Conservation (phyloP, 1,140 invertebrate genomes). For the Papilio helenus region DNA sequence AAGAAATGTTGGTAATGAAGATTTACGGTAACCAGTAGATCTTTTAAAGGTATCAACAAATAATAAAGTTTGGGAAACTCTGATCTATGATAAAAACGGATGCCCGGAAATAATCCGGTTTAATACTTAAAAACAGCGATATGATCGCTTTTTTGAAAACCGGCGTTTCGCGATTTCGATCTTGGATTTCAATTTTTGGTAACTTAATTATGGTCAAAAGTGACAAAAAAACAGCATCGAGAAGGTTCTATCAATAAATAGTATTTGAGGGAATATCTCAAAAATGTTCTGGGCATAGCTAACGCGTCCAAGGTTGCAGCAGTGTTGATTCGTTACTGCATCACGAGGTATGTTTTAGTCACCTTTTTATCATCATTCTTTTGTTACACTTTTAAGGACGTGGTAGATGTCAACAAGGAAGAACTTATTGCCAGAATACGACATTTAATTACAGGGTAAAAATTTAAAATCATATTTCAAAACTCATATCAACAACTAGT, state of each 20-base stretch:
- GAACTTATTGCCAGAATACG: background rate
- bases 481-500: background rate
- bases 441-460: background rate
- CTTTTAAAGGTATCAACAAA: background rate
- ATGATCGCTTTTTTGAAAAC: background rate
- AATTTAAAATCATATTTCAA: background rate
- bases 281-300: background rate
- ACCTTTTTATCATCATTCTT: too few species aligned
- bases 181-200: background rate
- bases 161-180: background rate
- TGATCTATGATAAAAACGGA: constrained; percentile 33
- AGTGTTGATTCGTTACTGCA: background rate
- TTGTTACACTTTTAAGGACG: background rate
- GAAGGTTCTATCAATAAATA: background rate
- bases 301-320: background rate
- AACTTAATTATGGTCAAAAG: background rate
- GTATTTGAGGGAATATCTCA: background rate
- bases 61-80: background rate
- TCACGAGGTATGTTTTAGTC: too few species aligned
- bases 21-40: background rate
- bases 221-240: background rate
- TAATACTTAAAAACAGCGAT: background rate
- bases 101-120: constrained; percentile 30
- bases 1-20: background rate
- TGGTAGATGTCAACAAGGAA: background rate